Conservation (phyloP, 2,113 vertebrate species). For the Arothron firmamentum region DNA sequence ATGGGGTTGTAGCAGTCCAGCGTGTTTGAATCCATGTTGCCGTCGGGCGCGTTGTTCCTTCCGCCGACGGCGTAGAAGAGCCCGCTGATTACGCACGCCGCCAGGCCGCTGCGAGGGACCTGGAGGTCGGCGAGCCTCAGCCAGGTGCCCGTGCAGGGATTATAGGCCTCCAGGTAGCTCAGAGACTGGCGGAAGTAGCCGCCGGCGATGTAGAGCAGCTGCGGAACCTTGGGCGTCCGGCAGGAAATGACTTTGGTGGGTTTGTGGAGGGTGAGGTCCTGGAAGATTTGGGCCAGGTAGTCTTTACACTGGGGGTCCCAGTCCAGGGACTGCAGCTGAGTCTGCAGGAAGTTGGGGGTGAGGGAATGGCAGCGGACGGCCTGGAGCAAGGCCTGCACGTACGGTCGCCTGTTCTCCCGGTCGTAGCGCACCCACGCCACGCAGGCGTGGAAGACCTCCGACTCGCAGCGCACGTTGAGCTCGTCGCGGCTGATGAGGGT, state of each 20-base stretch:
- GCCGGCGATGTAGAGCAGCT: conserved; percentile 88
- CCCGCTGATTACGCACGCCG: conserved; percentile 87
- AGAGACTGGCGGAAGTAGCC: conserved; percentile 89
- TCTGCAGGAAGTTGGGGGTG: conserved; percentile 88
- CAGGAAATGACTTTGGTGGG: conserved; percentile 78
- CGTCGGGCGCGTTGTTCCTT: conserved; percentile 87
- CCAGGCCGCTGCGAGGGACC: conserved; percentile 86
- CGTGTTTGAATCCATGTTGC: conserved; percentile 88
- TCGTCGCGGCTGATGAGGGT: conserved; percentile 90
- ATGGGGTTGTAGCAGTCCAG: conserved; percentile 94
- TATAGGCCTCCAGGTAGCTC: conserved; percentile 85
- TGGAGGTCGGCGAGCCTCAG: conserved; percentile 83
- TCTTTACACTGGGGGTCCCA: conserved; percentile 87
- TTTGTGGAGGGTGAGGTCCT: conserved; percentile 90
- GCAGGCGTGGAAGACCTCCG: conserved; percentile 92
- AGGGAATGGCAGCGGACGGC: conserved; percentile 94
- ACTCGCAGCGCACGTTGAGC: conserved; percentile 94
- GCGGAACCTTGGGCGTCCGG: conserved; percentile 84
- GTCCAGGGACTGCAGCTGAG: conserved; percentile 87
- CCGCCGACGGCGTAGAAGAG: conserved; percentile 90
- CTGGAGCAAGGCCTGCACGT: conserved; percentile 85
- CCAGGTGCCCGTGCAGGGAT: conserved; percentile 80
- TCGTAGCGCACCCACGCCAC: conserved; percentile 93
- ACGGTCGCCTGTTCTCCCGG: conserved; percentile 79
- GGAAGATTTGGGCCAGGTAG: conserved; percentile 89